phyloP scores from a whole-genome alignment of 2,797 vertebrate genomes.

The Pterois miles region DNA sequence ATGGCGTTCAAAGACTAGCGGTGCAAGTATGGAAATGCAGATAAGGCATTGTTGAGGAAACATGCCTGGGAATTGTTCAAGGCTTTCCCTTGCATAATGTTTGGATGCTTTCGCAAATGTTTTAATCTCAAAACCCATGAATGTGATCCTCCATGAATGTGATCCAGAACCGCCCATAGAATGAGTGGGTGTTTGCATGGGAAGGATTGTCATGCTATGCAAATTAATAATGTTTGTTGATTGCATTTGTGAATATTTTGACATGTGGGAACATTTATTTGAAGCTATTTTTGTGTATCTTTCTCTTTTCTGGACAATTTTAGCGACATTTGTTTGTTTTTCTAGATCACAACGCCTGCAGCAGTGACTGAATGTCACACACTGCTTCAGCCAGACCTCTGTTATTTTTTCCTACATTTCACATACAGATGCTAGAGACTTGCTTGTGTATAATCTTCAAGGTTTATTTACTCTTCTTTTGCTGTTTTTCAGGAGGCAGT shows the following conservation, averaged over 20 bases:
- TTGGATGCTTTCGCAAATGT: constrained; percentile 76
- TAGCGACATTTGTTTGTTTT: constrained; percentile 4
- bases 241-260: constrained; percentile 40
- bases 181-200: constrained; percentile 71
- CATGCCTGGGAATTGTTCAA: constrained; percentile 90
- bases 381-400: neutral
- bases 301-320: constrained; percentile 19
- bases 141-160: constrained; percentile 56
- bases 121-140: constrained; percentile 77
- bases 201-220: constrained; percentile 51
- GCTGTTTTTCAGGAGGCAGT: constrained; percentile 85
- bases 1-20: constrained; percentile 92
- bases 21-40: constrained; percentile 93
- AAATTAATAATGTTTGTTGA: constrained; percentile 48
- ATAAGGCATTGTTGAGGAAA: constrained; percentile 89
- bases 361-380: constrained; percentile 9
- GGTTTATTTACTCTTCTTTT: constrained; percentile 88
- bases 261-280: constrained; percentile 27
- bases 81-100: constrained; percentile 75
- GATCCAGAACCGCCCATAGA: constrained; percentile 34
- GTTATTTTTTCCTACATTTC: neutral
- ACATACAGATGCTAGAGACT: constrained; percentile 39
- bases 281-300: constrained; percentile 1
- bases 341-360: neutral
- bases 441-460: constrained; percentile 80